Base-by-base conservation (phyloP, 2,888 invertebrate genomes). In the Habroteleia sp. region DNA sequence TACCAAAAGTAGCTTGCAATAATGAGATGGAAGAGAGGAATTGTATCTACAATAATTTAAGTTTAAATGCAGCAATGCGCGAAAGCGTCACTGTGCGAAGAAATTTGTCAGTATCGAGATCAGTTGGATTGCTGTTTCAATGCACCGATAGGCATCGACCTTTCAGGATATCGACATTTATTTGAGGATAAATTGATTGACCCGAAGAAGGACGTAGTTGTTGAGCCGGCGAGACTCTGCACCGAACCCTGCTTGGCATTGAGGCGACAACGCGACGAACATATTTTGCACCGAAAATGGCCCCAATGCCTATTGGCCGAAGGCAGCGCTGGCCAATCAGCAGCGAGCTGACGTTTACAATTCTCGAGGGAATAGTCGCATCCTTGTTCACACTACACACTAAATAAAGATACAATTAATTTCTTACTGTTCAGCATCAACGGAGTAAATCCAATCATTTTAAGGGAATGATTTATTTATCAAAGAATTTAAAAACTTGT, bases 301-400 rank as follows among this genome's bases (percentile, higher is more conserved):
- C 25, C 16, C 16, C 8, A 25, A 7, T 31, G 50, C 48, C 31
- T 17, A 50, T 37, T 52, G 52, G 37, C 37, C 14, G 37, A 14
- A 37, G 23, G 52, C 33, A 35, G 35, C 13, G 35, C 20, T 31
- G 16, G 50, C 50, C 50, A 50, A 50, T 50, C 50, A 50, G 13
- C 35, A 35, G 3, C n/a, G 17, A 16, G 33, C 23, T 8, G 7
- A 35, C 48, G 33, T 48, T 48, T 50, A 50, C 13, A 17, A 35
- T 50, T 2, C 50, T 35, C n/a, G 1, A 8, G 35, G 23, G 35
- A 35, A 50, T 35, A 10, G 10, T 8, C 11, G 13, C 35, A 50
- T 50, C 50, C 35, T 50, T 25, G n/a, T 50, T n/a, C 50, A 1
- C 13, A 23, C n/a, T 10, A 13, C 8, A 17, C 10, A 50, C 6